Evolutionary conservation across 2,888 invertebrate species (phyloP).

Genomic region (Plagodis pulveraria): DNA sequence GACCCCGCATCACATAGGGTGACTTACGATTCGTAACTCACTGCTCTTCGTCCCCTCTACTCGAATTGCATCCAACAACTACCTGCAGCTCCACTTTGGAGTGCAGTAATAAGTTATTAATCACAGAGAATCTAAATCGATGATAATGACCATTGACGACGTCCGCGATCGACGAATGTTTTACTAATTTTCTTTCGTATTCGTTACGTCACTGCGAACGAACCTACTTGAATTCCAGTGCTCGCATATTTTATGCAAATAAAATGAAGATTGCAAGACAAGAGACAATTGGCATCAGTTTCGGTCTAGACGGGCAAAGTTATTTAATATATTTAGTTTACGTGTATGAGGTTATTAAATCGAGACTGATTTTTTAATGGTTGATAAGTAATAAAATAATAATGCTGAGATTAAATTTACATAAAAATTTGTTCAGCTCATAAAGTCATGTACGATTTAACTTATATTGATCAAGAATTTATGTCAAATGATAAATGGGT

Average conservation of each 20-base stretch:
- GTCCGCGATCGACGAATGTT: conserved; percentile 69
- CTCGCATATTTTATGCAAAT: conserved; percentile 76
- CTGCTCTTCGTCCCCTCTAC: conserved; percentile 42
- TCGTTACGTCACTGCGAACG: conserved; percentile 68
- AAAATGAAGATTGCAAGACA: conserved; percentile 66
- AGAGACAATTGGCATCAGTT: conserved; percentile 56
- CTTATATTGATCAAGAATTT: conserved; percentile 18
- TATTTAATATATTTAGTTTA: conserved; percentile 27
- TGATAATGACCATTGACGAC: conserved; percentile 69
- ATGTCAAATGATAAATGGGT: conserved; percentile 59
- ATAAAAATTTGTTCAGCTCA: conserved; percentile 7
- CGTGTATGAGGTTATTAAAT: conserved; percentile 21
- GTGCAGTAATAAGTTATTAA: conserved; percentile 61
- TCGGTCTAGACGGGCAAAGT: conserved; percentile 53
- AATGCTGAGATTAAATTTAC: neutral
- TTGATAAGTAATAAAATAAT: conserved; percentile 1
- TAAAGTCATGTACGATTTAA: conserved; percentile 12
- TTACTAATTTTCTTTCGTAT: conserved; percentile 73
- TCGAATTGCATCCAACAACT: conserved; percentile 48
- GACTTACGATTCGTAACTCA: conserved; percentile 54
- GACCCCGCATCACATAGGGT: conserved; percentile 63
- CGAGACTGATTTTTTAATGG: neutral
- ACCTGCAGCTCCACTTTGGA: conserved; percentile 34
- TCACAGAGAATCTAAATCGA: conserved; percentile 70
- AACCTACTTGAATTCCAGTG: conserved; percentile 68